Evolutionary conservation across 2,113 vertebrate genomes (phyloP), one percentile per base, ranked within the genome.

Genomic region (Thamnaconus septentrionalis): DNA sequence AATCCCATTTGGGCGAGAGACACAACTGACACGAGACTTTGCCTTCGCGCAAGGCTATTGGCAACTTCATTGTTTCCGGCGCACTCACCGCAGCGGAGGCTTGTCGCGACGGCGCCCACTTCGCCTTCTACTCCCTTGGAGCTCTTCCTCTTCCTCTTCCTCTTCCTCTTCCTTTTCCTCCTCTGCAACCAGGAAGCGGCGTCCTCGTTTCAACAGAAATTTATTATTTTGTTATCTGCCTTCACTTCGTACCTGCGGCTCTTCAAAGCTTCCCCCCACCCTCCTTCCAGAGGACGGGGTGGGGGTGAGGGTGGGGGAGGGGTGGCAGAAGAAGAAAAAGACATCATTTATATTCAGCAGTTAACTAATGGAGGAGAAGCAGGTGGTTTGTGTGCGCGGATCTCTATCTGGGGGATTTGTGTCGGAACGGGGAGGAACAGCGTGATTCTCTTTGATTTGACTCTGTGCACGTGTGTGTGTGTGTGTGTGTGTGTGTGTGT

Each of bases 381-480:
- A 78, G 71, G 63, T 83, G 71, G 65, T 81, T 61, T 72, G 65
- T 66, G 48, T 73, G 59, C 12, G 4, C 65, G 51, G 40, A 7
- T 67, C 40, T 72, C 64, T 69, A 56, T 84, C 81, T 71, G 64
- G 53, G 65, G 63, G 47, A 54, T 71, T 79, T 71, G 12, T 63
- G 56, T 11, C 18, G 46, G 51, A 31, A 72, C 57, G 49, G 48
- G 59, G 55, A 58, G 11, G 41, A 69, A 53, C 63, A 53, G 68
- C 59, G 57, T 0, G 57, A 59, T 64, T 85, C 66, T 49, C 63
- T 87, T 87, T 88, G 83, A 88, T 80, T 85, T 75, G 68, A 70
- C 63, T 54, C 18, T 64, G 44, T 5, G 18, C 62, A 41, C 61
- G 18, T 31, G 56, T 5, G 18, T 66, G 45, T 64, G 45, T 64